A percentile compares a stretch with the other conserved stretches of the same genome.
These are phyloP conservation scores for Macrosiphum euphorbiae DNA, from an alignment of 2,888 invertebrate genomes.

Conservation along the genomic window DNA sequence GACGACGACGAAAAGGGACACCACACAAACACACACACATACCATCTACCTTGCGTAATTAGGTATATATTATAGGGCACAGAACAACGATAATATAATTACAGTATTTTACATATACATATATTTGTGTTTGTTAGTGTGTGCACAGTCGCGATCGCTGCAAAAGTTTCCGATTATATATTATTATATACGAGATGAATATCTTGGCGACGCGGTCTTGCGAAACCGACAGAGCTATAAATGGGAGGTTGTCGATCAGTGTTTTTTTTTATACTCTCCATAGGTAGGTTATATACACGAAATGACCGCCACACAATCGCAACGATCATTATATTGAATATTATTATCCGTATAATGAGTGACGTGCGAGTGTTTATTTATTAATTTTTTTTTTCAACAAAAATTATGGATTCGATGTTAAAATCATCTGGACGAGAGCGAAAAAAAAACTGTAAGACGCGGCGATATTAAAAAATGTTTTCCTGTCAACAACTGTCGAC, in stretches of 20 bases:
- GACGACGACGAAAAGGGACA: slow-evolving; percentile 29
- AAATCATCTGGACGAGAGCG: slow-evolving; percentile 3
- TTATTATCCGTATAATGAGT: neutral
- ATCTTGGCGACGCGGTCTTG: slow-evolving; percentile 9
- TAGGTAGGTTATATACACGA: neutral
- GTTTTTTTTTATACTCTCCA: neutral
- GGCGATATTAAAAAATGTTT: slow-evolving; percentile 50
- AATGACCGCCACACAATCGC: neutral
- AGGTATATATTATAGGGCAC: neutral
- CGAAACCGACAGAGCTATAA: slow-evolving; percentile 19
- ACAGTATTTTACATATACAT: neutral
- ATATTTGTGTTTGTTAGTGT: neutral
- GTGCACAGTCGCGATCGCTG: neutral
- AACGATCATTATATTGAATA: neutral
- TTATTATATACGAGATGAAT: neutral
- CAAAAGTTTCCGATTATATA: neutral
- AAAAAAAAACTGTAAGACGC: neutral
- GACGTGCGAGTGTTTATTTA: neutral
- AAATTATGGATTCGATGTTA: slow-evolving; percentile 49
- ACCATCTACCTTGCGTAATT: neutral
- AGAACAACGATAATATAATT: neutral
- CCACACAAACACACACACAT: neutral
- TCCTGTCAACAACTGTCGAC: slow-evolving; percentile 53
- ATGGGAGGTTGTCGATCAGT: neutral
- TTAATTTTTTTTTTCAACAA: neutral